phyloP scores from a whole-genome alignment of 1,140 invertebrate species.

The Trachymyrmex septentrionalis region DNA sequence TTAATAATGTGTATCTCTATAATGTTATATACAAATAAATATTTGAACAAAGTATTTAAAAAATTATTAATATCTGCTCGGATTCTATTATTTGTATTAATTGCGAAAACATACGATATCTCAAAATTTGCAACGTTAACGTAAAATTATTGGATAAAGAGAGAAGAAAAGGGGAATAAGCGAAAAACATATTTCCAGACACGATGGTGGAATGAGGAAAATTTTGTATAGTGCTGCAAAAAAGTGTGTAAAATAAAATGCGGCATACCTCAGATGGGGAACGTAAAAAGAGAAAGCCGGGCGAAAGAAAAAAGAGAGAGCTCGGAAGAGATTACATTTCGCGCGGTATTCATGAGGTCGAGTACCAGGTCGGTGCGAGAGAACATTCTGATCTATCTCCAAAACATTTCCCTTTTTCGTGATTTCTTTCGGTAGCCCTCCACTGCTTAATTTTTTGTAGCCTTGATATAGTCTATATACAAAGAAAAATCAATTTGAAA shows the following conservation, averaged over 20 bases:
- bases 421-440: slow-evolving; percentile 22
- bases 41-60: background rate
- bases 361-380: background rate
- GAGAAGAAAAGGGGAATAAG: background rate
- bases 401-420: slow-evolving; percentile 59
- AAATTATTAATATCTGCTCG: background rate
- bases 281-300: slow-evolving; percentile 26
- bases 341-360: slow-evolving; percentile 61
- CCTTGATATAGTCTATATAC: background rate
- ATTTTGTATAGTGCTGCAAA: slow-evolving; percentile 27
- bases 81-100: slow-evolving; percentile 20
- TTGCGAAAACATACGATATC: background rate
- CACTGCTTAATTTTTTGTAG: slow-evolving; percentile 44
- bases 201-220: background rate
- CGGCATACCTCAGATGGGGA: slow-evolving; percentile 35
- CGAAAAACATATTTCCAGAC: slow-evolving; percentile 21
- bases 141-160: slow-evolving; percentile 20
- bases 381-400: slow-evolving; percentile 48
- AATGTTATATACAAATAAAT: background rate
- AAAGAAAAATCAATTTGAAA: slow-evolving; percentile 54
- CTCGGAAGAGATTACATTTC: slow-evolving; percentile 57
- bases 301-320: slow-evolving; percentile 23
- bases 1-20: background rate
- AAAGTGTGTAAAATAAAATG: slow-evolving; percentile 41
- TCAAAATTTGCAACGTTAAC: slow-evolving; percentile 47